phyloP scores from a whole-genome alignment of 1,140 invertebrate species.

The Kradibia gibbosae region DNA sequence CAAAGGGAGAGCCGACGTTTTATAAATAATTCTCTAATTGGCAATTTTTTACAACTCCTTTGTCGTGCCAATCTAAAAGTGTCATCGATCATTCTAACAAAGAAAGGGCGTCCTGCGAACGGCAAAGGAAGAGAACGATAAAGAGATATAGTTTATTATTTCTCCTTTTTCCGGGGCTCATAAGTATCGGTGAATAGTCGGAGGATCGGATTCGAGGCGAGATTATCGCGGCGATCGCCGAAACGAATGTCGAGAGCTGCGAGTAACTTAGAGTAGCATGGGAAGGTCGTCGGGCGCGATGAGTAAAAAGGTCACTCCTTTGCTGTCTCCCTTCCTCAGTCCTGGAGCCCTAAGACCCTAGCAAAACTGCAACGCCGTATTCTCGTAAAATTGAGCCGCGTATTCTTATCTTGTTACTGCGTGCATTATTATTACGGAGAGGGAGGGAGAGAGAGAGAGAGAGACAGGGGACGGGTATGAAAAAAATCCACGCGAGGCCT shows the following conservation, averaged over 20 bases:
- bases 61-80: not conserved
- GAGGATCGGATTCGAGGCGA: not conserved
- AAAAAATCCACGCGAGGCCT: not conserved
- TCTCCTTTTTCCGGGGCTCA: not conserved
- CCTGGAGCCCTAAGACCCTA: not conserved
- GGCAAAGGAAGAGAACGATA: no score
- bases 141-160: not conserved
- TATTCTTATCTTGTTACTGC: not conserved
- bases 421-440: no score
- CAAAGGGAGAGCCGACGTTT: not conserved
- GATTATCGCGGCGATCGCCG: not conserved
- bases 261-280: slow-evolving; percentile 23
- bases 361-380: not conserved
- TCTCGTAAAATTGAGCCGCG: not conserved
- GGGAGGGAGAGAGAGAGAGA: no score
- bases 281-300: slow-evolving; percentile 34
- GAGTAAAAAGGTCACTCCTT: slow-evolving; percentile 30
- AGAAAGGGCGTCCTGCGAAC: no score
- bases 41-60: not conserved
- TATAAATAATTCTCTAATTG: not conserved
- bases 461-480: no score
- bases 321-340: not conserved
- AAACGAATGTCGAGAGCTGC: slow-evolving; percentile 12
- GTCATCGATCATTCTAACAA: not conserved
- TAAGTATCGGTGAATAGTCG: not conserved